Conservation (phyloP, 2,797 vertebrate species). For the Valencia hispanica region DNA sequence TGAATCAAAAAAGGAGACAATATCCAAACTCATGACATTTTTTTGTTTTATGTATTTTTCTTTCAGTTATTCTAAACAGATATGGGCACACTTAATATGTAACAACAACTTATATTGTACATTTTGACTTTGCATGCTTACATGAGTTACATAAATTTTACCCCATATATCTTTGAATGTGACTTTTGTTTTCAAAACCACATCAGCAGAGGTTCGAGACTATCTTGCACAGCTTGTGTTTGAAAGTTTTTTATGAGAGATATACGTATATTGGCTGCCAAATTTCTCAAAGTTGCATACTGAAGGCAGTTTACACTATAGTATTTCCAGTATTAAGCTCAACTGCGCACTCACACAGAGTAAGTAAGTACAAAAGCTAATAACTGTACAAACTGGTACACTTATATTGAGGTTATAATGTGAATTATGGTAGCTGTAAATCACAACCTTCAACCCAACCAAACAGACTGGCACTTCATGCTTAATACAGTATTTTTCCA, state of each 20-base stretch:
- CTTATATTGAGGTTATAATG: not conserved
- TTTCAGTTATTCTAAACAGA: too few species aligned
- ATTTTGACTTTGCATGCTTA: too few species aligned
- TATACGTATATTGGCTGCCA: not conserved
- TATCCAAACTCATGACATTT: too few species aligned
- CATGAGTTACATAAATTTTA: too few species aligned
- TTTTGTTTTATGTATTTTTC: too few species aligned
- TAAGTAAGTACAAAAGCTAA: not conserved
- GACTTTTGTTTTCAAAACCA: not conserved
- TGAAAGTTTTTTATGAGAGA: not conserved
- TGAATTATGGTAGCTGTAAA: not conserved
- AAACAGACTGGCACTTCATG: not conserved
- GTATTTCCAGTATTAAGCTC: not conserved
- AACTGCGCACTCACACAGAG: not conserved
- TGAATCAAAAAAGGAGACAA: too few species aligned
- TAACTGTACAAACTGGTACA: not conserved
- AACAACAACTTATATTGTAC: too few species aligned
- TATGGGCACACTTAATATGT: too few species aligned
- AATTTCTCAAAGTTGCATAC: not conserved
- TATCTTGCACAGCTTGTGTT: not conserved
- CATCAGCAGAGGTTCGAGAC: not conserved
- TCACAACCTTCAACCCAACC: not conserved
- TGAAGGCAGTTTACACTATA: not conserved
- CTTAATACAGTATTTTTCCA: slow-evolving; percentile 34
- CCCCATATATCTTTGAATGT: not conserved